Evolutionary conservation across 1,140 invertebrate genomes (phyloP).

Genomic region (Polyergus mexicanus): DNA sequence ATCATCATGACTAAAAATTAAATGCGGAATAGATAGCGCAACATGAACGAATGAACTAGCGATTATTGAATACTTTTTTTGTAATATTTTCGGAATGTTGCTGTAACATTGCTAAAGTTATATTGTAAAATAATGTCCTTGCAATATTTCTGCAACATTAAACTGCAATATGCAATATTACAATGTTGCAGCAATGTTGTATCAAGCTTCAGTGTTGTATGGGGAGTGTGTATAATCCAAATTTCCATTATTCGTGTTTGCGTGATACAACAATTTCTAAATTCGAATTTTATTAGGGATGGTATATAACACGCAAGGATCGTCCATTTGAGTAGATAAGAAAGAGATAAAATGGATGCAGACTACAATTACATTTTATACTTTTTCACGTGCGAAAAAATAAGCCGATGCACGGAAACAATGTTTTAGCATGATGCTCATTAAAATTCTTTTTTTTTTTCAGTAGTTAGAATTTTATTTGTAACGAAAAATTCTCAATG

Average conservation of each 20-base stretch:
- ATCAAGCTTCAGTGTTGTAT: no score
- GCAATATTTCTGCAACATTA: no score
- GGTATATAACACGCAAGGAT: not conserved
- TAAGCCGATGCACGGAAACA: not conserved
- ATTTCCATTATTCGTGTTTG: not conserved
- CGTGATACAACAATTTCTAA: not conserved
- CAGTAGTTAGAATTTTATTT: not conserved
- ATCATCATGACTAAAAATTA: no score
- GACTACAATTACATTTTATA: conserved; percentile 22
- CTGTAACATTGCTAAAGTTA: no score
- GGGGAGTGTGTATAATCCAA: not conserved
- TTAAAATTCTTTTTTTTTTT: not conserved
- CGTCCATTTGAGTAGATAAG: not conserved
- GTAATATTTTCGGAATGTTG: no score
- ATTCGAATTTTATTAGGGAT: not conserved
- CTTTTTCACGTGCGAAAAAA: not conserved
- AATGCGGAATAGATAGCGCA: no score
- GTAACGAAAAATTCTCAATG: not conserved
- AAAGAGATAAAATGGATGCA: not conserved
- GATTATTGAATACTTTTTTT: no score
- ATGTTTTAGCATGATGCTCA: not conserved
- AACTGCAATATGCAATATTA: no score
- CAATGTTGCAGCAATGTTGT: no score
- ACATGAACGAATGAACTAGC: no score
- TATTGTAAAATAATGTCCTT: no score